A percentile compares a stretch with the other conserved stretches of the same genome.
Evolutionary conservation across 2,888 invertebrate genomes (phyloP).

Genomic region (Marronus borbonicus): DNA sequence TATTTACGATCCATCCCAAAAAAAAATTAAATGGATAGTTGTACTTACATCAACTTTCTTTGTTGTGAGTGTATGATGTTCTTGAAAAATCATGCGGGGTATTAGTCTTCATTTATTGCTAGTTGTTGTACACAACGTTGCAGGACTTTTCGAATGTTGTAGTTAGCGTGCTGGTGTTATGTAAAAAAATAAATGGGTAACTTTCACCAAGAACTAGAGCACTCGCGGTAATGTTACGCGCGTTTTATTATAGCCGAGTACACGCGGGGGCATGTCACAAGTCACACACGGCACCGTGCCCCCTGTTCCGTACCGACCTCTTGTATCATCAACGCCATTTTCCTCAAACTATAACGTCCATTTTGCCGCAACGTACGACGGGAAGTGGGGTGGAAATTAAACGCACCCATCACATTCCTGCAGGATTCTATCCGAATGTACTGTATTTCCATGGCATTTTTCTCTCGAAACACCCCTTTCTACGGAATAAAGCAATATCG

Average conservation of each 20-base stretch:
- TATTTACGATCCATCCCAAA: background rate
- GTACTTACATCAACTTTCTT: constrained; percentile 70
- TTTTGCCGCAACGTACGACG: constrained; percentile 61
- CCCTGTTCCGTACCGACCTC: constrained; percentile 62
- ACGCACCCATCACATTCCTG: constrained; percentile 55
- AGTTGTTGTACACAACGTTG: constrained; percentile 62
- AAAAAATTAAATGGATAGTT: constrained; percentile 51
- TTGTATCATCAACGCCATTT: constrained; percentile 64
- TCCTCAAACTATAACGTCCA: constrained; percentile 64
- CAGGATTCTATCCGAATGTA: constrained; percentile 59
- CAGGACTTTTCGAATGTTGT: constrained; percentile 56
- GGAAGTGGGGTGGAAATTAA: constrained; percentile 58
- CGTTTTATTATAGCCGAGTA: constrained; percentile 52
- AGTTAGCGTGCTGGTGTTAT: background rate
- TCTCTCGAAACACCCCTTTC: background rate
- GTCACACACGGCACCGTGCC: constrained; percentile 61
- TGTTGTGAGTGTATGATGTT: constrained; percentile 67
- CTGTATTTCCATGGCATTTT: constrained; percentile 52
- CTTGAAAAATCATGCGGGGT: constrained; percentile 69
- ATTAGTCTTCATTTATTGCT: constrained; percentile 70
- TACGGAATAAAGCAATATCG: background rate
- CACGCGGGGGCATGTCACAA: constrained; percentile 59
- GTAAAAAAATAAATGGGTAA: constrained; percentile 55
- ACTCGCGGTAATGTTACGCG: constrained; percentile 63
- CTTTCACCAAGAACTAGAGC: constrained; percentile 60